These are phyloP conservation scores for Leptatherina wallacei DNA, from an alignment of 2,797 vertebrate species.

Conservation along the genomic window DNA sequence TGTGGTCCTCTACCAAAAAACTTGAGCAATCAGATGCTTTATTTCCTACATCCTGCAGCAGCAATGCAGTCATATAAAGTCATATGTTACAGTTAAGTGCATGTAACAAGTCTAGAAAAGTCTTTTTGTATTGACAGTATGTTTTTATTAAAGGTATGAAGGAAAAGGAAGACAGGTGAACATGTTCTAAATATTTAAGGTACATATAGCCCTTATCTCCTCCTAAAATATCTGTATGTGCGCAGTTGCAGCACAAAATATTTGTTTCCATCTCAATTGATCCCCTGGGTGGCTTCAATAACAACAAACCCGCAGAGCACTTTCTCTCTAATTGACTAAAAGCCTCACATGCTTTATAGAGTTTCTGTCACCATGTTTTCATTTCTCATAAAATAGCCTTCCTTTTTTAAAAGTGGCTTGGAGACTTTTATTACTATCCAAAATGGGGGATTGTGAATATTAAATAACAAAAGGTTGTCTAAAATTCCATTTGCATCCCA, in stretches of 20 bases:
- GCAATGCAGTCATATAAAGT: background rate
- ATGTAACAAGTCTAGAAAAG: background rate
- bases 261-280: constrained; percentile 63
- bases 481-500: constrained; percentile 64
- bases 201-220: background rate
- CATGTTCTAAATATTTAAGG: background rate
- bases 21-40: background rate
- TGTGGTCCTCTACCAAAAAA: background rate
- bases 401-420: constrained; percentile 72
- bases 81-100: background rate
- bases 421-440: constrained; percentile 78
- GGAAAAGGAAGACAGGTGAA: background rate
- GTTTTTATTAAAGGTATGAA: background rate
- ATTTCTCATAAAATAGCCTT: constrained; percentile 80
- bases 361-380: constrained; percentile 82
- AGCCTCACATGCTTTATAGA: constrained; percentile 84
- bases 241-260: constrained; percentile 60
- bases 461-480: constrained; percentile 70
- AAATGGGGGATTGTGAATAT: constrained; percentile 69
- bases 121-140: background rate
- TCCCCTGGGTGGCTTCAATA: constrained; percentile 61
- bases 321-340: constrained; percentile 84
- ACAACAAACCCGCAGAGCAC: constrained; percentile 71
- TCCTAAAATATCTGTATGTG: constrained; percentile 22
- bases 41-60: background rate